Evolutionary conservation across 2,113 vertebrate species (phyloP).

Genomic region (Peromyscus californicus): DNA sequence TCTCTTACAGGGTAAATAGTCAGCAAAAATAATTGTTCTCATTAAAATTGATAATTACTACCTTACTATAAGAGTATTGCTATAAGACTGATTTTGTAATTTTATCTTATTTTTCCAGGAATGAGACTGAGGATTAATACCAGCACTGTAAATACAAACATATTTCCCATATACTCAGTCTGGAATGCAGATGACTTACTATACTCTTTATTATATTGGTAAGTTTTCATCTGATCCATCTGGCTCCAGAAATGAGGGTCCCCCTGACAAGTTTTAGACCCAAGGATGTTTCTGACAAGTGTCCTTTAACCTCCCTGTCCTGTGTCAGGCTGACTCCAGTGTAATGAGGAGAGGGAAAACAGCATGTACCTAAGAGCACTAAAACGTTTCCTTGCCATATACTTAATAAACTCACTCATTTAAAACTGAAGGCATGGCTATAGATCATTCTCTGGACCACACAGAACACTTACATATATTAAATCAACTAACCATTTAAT

Average conservation of each 20-base stretch:
- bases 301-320: not conserved
- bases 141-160: not conserved
- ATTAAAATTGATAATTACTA: not conserved
- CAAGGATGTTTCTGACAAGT: not conserved
- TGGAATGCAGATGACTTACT: not conserved
- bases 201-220: too few relatives aligned
- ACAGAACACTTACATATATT: not conserved
- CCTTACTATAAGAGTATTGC: not conserved
- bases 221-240: not conserved
- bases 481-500: not conserved
- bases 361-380: not conserved
- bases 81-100: slow-evolving; percentile 1
- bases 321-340: not conserved
- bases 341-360: not conserved
- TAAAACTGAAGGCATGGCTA: not conserved
- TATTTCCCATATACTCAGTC: not conserved
- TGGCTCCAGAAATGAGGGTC: not conserved
- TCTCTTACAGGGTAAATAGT: not conserved
- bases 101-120: not conserved
- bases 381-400: not conserved
- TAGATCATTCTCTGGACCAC: not conserved
- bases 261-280: not conserved
- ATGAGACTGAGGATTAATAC: not conserved
- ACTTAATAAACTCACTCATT: not conserved
- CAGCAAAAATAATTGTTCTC: not conserved